These are phyloP conservation scores for Nerophis ophidion DNA, from an alignment of 2,113 vertebrate species.

Conservation along the genomic window DNA sequence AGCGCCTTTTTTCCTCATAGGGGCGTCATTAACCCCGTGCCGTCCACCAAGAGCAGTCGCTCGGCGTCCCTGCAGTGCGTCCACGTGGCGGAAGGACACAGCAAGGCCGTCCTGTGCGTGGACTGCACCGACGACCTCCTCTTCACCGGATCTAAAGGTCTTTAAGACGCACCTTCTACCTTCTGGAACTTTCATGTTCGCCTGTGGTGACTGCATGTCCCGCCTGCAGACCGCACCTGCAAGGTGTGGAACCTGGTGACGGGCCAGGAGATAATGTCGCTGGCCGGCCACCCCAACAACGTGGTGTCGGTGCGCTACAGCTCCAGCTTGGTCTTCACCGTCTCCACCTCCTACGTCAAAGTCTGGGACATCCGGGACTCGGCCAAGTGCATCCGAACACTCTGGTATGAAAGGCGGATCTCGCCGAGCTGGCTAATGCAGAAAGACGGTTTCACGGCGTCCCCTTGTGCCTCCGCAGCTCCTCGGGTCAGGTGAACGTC, in stretches of 20 bases:
- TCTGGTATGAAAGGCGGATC: slow-evolving; percentile 79
- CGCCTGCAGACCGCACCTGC: slow-evolving; percentile 85
- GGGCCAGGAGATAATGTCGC: slow-evolving; percentile 96
- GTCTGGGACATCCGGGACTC: slow-evolving; percentile 98
- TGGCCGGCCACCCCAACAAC: slow-evolving; percentile 80
- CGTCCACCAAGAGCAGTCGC: slow-evolving; percentile 74
- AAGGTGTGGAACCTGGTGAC: slow-evolving; percentile 99
- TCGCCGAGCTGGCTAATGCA: no score
- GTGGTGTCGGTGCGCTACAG: slow-evolving; percentile 95
- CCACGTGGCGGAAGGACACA: slow-evolving; percentile 89
- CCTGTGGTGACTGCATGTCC: slow-evolving; percentile 1
- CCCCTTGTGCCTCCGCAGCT: slow-evolving; percentile 62
- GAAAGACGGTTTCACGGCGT: background rate
- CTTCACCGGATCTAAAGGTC: slow-evolving; percentile 99
- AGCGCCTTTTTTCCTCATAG: slow-evolving; percentile 51
- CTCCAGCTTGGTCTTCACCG: slow-evolving; percentile 93
- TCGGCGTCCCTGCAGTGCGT: slow-evolving; percentile 76
- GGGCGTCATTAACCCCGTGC: slow-evolving; percentile 89
- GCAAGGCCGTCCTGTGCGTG: slow-evolving; percentile 90
- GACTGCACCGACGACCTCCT: slow-evolving; percentile 95
- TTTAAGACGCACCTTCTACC: background rate
- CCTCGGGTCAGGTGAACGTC: slow-evolving; percentile 84
- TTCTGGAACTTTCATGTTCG: background rate
- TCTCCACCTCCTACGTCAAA: slow-evolving; percentile 95
- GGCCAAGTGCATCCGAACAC: slow-evolving; percentile 89